Evolutionary conservation across 2,888 invertebrate genomes (phyloP).

Genomic region (Arrhopalites spinosus): DNA sequence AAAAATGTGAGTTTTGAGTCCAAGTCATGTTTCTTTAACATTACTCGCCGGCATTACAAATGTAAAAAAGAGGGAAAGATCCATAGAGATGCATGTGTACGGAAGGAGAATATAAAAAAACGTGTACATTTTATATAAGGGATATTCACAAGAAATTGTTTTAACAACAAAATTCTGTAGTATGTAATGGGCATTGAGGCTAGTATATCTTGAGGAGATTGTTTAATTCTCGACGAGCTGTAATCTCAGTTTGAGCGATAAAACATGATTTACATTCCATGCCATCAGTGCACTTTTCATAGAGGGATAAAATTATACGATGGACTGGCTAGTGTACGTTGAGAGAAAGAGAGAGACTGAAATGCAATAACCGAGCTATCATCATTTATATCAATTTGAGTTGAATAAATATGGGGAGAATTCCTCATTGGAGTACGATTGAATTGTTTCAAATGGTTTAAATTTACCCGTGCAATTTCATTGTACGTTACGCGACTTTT

Average conservation of each 20-base stretch:
- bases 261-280: constrained; percentile 14
- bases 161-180: background rate
- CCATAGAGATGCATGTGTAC: background rate
- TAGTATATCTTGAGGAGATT: background rate
- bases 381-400: constrained; percentile 56
- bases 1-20: too few species aligned
- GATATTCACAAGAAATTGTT: background rate
- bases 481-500: constrained; percentile 21
- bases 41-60: too few species aligned
- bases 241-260: constrained; percentile 14
- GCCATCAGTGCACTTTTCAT: constrained; percentile 11
- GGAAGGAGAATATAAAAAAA: background rate
- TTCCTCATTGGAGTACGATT: constrained; percentile 33
- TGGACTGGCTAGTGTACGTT: background rate
- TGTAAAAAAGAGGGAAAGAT: background rate
- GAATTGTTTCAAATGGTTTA: constrained; percentile 41
- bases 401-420: constrained; percentile 25
- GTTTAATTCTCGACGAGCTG: constrained; percentile 1
- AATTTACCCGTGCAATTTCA: constrained; percentile 22
- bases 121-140: background rate
- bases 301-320: background rate
- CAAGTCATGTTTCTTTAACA: too few species aligned
- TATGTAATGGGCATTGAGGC: background rate
- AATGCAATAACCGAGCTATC: constrained; percentile 39
- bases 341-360: background rate